A percentile compares a stretch with the other conserved stretches of the same genome.
These are phyloP conservation scores for Meloidogyne exigua DNA, from an alignment of 1,140 invertebrate species.

Conservation along the genomic window DNA sequence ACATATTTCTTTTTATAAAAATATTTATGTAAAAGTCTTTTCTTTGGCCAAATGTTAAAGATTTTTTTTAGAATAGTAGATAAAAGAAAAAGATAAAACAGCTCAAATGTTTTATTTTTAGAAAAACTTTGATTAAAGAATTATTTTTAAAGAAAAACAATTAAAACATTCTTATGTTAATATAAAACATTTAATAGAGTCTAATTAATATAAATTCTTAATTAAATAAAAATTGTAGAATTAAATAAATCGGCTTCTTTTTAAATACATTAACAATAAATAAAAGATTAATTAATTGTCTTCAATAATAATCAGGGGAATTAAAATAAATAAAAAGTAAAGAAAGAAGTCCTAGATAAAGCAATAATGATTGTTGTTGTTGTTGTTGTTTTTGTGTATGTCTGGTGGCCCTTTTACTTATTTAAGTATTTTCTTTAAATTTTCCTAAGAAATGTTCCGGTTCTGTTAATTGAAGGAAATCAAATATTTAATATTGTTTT, in stretches of 20 bases:
- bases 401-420: background rate
- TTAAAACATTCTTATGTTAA: no score
- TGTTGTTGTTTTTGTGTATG: background rate
- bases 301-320: background rate
- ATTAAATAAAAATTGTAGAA: background rate
- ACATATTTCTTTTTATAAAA: no score
- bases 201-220: no score
- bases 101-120: no score
- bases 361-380: no score
- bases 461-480: background rate
- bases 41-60: background rate
- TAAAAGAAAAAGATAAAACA: background rate
- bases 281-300: background rate
- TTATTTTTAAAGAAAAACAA: no score
- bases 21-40: no score
- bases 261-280: background rate
- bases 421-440: no score
- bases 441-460: background rate
- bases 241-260: background rate
- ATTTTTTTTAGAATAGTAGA: background rate
- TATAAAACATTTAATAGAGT: no score
- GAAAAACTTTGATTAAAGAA: no score
- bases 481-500: background rate
- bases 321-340: background rate
- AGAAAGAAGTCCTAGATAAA: background rate